Evolutionary conservation across 2,888 invertebrate species (phyloP), one percentile per base, ranked within the genome.

Genomic region (Platynereis dumerilii): DNA sequence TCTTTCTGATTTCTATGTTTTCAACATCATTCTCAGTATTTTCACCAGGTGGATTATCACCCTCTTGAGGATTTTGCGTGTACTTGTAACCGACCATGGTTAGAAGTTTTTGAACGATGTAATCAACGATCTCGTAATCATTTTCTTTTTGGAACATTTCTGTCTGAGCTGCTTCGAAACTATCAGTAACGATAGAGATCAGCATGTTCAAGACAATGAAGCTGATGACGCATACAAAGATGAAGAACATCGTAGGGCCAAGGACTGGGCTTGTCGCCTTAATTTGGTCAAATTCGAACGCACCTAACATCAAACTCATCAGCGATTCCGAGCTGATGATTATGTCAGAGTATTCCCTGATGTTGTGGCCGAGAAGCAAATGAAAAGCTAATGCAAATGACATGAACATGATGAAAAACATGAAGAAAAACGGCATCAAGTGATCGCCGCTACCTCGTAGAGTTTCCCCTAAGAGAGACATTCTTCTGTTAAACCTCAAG

Each of bases 291-390:
- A 83, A 83, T 70, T 83, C 79, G 66, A 83, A 83, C 68, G 81
- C 81, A 28, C 83, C 82, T 76, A 84, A 78, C 76, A 83, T 78
- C 78, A 83, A 82, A 17, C 80, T 76, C 28, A 83, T 70, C 29
- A 80, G 76, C 22, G 81, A 75, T 61, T 83, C 81, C 29, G 73
- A 69, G 1, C 80, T 66, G 39, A 69, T 72, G 34, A 80, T 60
- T 27, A 78, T 64, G 27, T 75, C 74, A 24, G 71, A 68, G 66
- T 75, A 71, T 61, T 73, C 17, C 22, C n/a, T 28, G 2, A 29
- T 2, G 17, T 7, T 72, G 44, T 72, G 72, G 67, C 77, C 75
- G 65, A 75, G 81, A 66, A 80, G 73, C 58, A 82, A 68, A 65
- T 81, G 81, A 75, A 83, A 83, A 55, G 81, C 69, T 69, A 80